Percentiles rank a stretch among this genome's conserved stretches.
Conservation (phyloP, 1,140 invertebrate species). For the Zaprionus lachaisei region DNA sequence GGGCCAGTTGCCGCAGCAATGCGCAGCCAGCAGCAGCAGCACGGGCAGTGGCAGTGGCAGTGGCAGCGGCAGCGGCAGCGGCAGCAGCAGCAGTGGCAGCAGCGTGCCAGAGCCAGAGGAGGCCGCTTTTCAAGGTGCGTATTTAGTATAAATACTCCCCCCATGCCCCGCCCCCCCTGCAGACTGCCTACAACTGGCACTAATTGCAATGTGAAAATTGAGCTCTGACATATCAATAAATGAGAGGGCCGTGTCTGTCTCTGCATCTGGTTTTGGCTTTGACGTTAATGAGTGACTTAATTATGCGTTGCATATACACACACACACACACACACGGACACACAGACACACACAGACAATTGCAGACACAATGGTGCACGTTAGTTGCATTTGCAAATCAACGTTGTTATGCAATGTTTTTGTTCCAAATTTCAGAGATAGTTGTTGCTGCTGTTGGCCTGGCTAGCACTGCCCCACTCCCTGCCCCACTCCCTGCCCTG, state of each 20-base stretch:
- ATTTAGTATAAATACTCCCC: background rate
- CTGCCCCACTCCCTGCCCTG: background rate
- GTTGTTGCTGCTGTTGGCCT: background rate
- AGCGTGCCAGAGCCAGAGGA: slow-evolving; percentile 77
- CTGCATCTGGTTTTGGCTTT: slow-evolving; percentile 44
- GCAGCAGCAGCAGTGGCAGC: slow-evolving; percentile 11
- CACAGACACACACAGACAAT: background rate
- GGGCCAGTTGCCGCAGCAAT: slow-evolving; percentile 37
- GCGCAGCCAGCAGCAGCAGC: slow-evolving; percentile 28
- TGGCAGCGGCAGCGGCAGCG: background rate
- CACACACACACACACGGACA: slow-evolving; percentile 6
- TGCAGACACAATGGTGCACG: background rate
- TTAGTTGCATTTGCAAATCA: slow-evolving; percentile 30
- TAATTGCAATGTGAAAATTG: slow-evolving; percentile 51
- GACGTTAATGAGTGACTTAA: slow-evolving; percentile 77
- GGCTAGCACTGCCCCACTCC: too few relatives aligned
- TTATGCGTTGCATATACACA: slow-evolving; percentile 53
- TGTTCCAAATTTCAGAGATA: slow-evolving; percentile 46
- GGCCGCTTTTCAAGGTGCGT: slow-evolving; percentile 87
- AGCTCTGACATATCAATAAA: slow-evolving; percentile 64
- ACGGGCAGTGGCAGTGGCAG: slow-evolving; percentile 3
- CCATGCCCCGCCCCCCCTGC: background rate
- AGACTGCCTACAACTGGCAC: background rate
- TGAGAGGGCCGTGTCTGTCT: slow-evolving; percentile 22
- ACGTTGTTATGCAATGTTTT: slow-evolving; percentile 59